A percentile compares a stretch with the other conserved stretches of the same genome.
phyloP scores from a whole-genome alignment of 64 coral and sea anemone species.

The Montipora sp. region DNA sequence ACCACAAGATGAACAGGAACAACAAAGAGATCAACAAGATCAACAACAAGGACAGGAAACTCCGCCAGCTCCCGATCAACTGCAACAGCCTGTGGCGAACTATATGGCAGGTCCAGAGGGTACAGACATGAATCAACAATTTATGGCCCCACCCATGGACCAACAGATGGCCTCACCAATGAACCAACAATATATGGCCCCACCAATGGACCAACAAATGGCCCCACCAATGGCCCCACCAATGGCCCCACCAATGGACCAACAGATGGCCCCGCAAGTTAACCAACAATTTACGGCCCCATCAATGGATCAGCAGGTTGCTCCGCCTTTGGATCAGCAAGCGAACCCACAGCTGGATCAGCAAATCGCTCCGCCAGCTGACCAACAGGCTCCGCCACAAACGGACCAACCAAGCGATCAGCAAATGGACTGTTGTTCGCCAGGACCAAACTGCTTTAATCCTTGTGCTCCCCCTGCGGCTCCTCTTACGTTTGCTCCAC shows the following conservation, averaged over 20 bases:
- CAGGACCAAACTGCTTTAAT: slow-evolving; percentile 59
- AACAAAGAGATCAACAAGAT: neutral
- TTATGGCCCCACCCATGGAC: neutral
- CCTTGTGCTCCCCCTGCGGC: slow-evolving; percentile 58
- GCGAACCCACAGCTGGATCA: neutral
- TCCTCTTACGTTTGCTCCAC: slow-evolving; percentile 12
- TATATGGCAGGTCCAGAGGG: slow-evolving; percentile 5
- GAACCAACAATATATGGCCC: slow-evolving; percentile 17
- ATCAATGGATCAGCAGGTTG: neutral
- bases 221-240: neutral
- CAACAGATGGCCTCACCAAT: slow-evolving; percentile 6
- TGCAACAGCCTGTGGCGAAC: slow-evolving; percentile 3
- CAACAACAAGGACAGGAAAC: neutral
- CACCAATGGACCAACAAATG: slow-evolving; percentile 19
- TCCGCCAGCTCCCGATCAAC: neutral
- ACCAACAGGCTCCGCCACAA: slow-evolving; percentile 12
- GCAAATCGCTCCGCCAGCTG: neutral
- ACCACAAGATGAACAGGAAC: neutral
- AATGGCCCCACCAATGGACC: neutral
- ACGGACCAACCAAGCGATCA: neutral
- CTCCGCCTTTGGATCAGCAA: neutral
- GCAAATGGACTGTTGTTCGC: slow-evolving; percentile 62
- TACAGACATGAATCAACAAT: neutral
- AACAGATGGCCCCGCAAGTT: slow-evolving; percentile 2
- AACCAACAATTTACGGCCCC: slow-evolving; percentile 14